These are phyloP conservation scores for Catostylus mosaicus DNA, from an alignment of 30 jellyfish, hydroid and myxozoan genomes.

Conservation along the genomic window DNA sequence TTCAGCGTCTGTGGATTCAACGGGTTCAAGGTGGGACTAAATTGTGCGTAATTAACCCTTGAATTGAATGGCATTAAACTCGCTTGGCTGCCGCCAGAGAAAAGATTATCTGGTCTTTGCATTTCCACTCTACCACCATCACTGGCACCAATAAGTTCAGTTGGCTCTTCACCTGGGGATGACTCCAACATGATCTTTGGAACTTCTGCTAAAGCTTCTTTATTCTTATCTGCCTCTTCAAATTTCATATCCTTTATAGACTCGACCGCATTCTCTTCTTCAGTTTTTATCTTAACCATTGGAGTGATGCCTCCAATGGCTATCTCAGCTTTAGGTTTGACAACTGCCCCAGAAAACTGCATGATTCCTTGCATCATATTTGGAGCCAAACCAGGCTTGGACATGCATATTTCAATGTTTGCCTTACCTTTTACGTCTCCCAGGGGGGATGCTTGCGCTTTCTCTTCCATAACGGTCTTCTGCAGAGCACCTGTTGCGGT, in stretches of 20 bases:
- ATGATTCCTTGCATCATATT: conserved; percentile 2
- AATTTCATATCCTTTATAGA: conserved; percentile 80
- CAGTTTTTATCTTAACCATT: conserved; percentile 38
- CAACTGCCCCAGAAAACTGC: background rate
- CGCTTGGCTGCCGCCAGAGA: conserved; percentile 52
- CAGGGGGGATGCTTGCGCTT: conserved; percentile 11
- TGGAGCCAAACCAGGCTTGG: background rate
- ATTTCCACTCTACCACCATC: conserved; percentile 33
- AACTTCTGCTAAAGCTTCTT: conserved; percentile 59
- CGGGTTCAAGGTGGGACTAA: conserved; percentile 82
- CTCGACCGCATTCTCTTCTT: conserved; percentile 75
- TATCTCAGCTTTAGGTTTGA: conserved; percentile 9
- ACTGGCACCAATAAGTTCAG: conserved; percentile 24
- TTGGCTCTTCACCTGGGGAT: conserved; percentile 38
- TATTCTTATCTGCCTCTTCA: conserved; percentile 58
- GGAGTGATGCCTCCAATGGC: conserved; percentile 10
- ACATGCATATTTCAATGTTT: background rate
- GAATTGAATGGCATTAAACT: conserved; percentile 60
- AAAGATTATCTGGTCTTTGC: conserved; percentile 35
- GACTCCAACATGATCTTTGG: conserved; percentile 60
- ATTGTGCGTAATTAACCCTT: conserved; percentile 62
- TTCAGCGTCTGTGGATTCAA: conserved; percentile 74
- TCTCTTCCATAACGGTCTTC: conserved; percentile 25
- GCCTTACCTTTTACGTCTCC: conserved; percentile 5
- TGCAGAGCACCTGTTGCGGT: conserved; percentile 37